phyloP scores from a whole-genome alignment of 1,140 invertebrate genomes.

The Triops cancriformis region DNA sequence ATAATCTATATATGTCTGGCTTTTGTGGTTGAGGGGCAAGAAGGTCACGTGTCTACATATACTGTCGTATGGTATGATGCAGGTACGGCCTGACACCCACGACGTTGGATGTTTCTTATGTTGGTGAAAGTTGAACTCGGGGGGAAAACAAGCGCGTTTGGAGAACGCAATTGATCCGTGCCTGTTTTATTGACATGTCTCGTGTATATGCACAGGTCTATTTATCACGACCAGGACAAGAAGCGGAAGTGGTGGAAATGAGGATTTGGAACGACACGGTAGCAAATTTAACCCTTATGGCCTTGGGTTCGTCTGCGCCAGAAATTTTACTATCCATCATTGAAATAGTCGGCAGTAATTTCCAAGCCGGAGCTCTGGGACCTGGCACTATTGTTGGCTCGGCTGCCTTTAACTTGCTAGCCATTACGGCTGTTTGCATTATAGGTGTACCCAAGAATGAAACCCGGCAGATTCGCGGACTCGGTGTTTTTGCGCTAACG shows the following conservation, averaged over 20 bases:
- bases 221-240: conserved; percentile 29
- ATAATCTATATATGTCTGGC: no score
- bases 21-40: background rate
- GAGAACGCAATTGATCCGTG: background rate
- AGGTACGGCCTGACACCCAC: background rate
- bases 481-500: conserved; percentile 50
- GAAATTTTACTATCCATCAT: conserved; percentile 56
- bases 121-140: no score
- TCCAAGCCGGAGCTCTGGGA: conserved; percentile 48
- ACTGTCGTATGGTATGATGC: background rate
- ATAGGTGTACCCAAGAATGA: conserved; percentile 45
- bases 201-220: conserved; percentile 18
- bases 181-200: background rate
- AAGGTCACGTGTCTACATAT: background rate
- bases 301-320: conserved; percentile 54
- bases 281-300: conserved; percentile 60
- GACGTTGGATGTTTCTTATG: background rate
- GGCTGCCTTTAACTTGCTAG: conserved; percentile 54
- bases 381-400: conserved; percentile 60
- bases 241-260: conserved; percentile 39
- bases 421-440: conserved; percentile 52
- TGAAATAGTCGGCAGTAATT: conserved; percentile 49
- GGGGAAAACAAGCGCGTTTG: background rate
- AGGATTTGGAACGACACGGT: conserved; percentile 56
- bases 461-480: conserved; percentile 40